Evolutionary conservation across 2,113 vertebrate genomes (phyloP), one percentile per base, ranked within the genome.

Genomic region (Sinocyclocheilus anshuiensis): DNA sequence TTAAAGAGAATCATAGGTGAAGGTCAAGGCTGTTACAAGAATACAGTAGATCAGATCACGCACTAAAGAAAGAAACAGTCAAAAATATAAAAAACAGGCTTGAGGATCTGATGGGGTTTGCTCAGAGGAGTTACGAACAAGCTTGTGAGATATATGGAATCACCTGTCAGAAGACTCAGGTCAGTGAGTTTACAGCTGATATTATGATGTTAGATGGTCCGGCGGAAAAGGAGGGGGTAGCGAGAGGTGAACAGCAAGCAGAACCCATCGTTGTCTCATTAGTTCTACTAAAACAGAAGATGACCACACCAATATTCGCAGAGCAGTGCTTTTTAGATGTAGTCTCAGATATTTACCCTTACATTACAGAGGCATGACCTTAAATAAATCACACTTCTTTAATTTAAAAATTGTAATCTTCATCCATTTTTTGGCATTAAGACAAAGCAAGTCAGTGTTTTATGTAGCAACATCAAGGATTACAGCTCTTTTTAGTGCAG

Each of bases 121-220:
- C 74, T 82, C 77, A 89, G 85, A 81, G 45, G 26, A 77, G 10
- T 79, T 36, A 9, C 1, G 0, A 65, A 86, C 75, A 57, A 81
- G 77, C 18, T 84, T 87, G 88, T 18, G 81, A 69, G 55, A 33
- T 85, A 76, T 75, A 75, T 63, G 84, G 90, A 87, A 87, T 89
- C 89, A 91, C 74, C 42, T 72, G 75, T 83, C 69, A 11, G 20
- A 88, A 26, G 74, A 61, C 74, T 48, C 1, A 77, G 91, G 87
- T 92, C 91, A 91, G 1, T 87, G 88, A 89, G 87, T 87, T 88
- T 18, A 39, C 77, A 36, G 3, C 45, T 89, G 89, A 91, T 91
- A 89, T 91, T 92, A 89, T 87, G 81, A 53, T 76, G 76, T 86
- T 71, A 74, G 65, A 75, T 86, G 80, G 83, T 90, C 75, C 89